phyloP scores from a whole-genome alignment of 2,888 invertebrate species.

The Eupithecia exiguata region DNA sequence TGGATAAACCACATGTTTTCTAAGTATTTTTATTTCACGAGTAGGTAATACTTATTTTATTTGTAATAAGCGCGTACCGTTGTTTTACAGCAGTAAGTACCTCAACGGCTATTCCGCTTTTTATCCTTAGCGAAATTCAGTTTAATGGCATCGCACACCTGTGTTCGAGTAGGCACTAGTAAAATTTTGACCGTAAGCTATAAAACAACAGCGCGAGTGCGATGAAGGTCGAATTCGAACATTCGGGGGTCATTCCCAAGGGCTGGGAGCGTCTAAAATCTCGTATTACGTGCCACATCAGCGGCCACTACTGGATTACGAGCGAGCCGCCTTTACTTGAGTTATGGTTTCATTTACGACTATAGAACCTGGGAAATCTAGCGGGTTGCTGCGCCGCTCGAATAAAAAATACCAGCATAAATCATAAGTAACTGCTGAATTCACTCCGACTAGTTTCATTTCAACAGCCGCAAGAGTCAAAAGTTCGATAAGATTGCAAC shows the following conservation, averaged over 20 bases:
- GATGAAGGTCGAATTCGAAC: constrained; percentile 71
- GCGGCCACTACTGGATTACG: constrained; percentile 70
- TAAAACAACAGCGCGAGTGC: constrained; percentile 66
- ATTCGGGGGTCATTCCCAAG: constrained; percentile 67
- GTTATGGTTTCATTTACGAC: constrained; percentile 70
- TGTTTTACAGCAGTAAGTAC: constrained; percentile 1
- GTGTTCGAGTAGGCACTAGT: constrained; percentile 50
- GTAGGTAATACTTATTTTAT: not conserved
- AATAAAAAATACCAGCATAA: constrained; percentile 38
- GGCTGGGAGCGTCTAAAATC: constrained; percentile 65
- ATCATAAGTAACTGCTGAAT: constrained; percentile 27
- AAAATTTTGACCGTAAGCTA: constrained; percentile 62
- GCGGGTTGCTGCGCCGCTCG: constrained; percentile 34
- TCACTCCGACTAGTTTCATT: constrained; percentile 19
- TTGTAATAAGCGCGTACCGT: not conserved
- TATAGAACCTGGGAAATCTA: constrained; percentile 51
- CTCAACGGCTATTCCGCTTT: constrained; percentile 8
- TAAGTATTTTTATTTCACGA: not conserved
- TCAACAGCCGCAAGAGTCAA: constrained; percentile 4
- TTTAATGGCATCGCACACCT: constrained; percentile 53
- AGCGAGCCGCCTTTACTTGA: constrained; percentile 64
- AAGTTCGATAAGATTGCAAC: constrained; percentile 34
- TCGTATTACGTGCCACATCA: constrained; percentile 71
- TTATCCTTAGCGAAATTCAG: constrained; percentile 22
- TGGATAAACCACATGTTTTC: not conserved